These are phyloP conservation scores for Tringa solitaria DNA, from an alignment of 2,113 vertebrate species.

Conservation along the genomic window DNA sequence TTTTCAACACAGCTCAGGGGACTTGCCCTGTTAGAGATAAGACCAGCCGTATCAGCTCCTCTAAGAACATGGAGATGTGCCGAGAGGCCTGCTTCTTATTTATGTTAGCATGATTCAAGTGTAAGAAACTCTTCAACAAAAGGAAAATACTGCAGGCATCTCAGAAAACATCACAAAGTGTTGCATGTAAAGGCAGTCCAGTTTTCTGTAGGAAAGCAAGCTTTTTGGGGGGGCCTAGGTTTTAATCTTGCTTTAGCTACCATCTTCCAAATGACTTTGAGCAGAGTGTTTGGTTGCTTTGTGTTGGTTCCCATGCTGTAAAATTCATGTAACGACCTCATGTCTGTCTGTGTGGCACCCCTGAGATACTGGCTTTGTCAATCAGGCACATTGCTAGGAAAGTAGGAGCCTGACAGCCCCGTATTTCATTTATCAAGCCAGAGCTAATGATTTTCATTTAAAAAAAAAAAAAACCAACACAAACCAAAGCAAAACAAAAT, in stretches of 20 bases:
- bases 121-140: neutral
- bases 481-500: neutral
- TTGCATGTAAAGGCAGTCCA: neutral
- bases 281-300: neutral
- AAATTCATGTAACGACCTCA: neutral
- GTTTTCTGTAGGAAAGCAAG: neutral
- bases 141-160: neutral
- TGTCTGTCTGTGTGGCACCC: neutral
- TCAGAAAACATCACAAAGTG: neutral
- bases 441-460: neutral
- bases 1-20: constrained; percentile 49
- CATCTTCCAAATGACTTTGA: neutral
- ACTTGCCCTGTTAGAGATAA: constrained; percentile 50
- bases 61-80: constrained; percentile 51
- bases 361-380: neutral
- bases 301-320: neutral
- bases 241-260: neutral
- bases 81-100: constrained; percentile 34
- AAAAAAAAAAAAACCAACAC: neutral
- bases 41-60: constrained; percentile 22
- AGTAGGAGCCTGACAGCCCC: neutral
- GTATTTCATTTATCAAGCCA: neutral
- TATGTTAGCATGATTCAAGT: neutral
- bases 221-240: rapidly evolving
- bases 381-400: neutral